Evolutionary conservation across 2,888 invertebrate species (phyloP).

Genomic region (Itoplectis maculator): DNA sequence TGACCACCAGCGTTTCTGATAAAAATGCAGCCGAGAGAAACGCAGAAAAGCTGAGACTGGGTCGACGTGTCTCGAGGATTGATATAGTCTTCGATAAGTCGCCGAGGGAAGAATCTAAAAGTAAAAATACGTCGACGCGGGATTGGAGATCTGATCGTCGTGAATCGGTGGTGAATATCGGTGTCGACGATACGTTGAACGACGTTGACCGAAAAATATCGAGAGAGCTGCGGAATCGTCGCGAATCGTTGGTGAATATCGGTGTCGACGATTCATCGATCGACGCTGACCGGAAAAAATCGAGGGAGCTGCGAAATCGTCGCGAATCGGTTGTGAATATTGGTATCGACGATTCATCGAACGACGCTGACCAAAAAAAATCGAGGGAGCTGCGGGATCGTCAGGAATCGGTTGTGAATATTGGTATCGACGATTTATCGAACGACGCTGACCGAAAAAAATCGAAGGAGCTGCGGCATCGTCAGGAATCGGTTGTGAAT

Average conservation of each 20-base stretch:
- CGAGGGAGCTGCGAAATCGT: no score
- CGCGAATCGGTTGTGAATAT: conserved; percentile 7
- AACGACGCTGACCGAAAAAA: no score
- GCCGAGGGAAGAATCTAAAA: conserved; percentile 16
- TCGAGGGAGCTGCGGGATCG: neutral
- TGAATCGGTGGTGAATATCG: neutral
- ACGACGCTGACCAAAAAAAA: neutral
- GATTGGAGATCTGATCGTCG: conserved; percentile 13
- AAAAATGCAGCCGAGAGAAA: conserved; percentile 10
- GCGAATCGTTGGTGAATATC: no score
- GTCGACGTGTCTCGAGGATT: conserved; percentile 46
- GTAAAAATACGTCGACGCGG: conserved; percentile 3
- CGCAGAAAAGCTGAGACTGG: conserved; percentile 31
- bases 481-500: conserved; percentile 7
- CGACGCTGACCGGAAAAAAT: no score
- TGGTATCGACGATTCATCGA: neutral
- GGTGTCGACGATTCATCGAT: no score
- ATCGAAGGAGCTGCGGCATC: no score
- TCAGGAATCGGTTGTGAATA: no score
- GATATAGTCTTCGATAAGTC: conserved; percentile 42
- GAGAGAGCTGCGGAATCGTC: neutral
- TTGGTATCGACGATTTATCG: no score
- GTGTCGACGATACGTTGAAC: neutral
- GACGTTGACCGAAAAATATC: neutral
- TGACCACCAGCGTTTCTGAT: conserved; percentile 12